Base-by-base conservation (phyloP, 2,888 invertebrate genomes). In the Parascotia fuliginaria region DNA sequence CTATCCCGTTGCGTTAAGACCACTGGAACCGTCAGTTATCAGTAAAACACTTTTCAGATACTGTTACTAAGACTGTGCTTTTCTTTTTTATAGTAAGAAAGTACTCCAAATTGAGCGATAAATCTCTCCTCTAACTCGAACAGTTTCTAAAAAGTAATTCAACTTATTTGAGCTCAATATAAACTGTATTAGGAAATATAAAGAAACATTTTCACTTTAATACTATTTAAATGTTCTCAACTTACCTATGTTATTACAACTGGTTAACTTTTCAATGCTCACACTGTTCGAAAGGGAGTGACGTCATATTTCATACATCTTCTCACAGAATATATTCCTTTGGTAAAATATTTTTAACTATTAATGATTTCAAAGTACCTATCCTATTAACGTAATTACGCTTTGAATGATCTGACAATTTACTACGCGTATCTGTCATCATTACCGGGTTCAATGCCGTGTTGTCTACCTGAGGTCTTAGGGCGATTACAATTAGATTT, bases 381-480 rank as follows among this genome's bases (percentile, higher is more conserved):
- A 31, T 39, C 38, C 41, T 53, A 45, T 50, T 44, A 46, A 27
- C 12, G 36, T 52, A 55, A 55, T 66, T 53, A 62, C 42, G 47
- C 39, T 59, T 54, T 45, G 44, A 38, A 40, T 46, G 42, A 46
- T 42, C 32, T 62, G 61, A 63, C 61, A 59, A 63, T 45, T 55
- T 43, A 45, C 58, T 52, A 41, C 33, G 5, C 50, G 49, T 59
- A 65, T 70, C 69, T 65, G 59, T 72, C 65, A 70, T 60, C 55
- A 45, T 65, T 60, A 69, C 44, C 45, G 49, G 38, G 44, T 57
- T 60, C 65, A 59, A 58, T 60, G 59, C 54, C 49, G 47, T 52
- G 27, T 9, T 40, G 46, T 31, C 12, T 31, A 31, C 33, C 13
- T 29, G 11, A n/a, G 11, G 9, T 24, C 9, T 33, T 14, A 42